A percentile compares a stretch with the other conserved stretches of the same genome.
Evolutionary conservation across 1,140 invertebrate genomes (phyloP).

Genomic region (Drosophila parvula): DNA sequence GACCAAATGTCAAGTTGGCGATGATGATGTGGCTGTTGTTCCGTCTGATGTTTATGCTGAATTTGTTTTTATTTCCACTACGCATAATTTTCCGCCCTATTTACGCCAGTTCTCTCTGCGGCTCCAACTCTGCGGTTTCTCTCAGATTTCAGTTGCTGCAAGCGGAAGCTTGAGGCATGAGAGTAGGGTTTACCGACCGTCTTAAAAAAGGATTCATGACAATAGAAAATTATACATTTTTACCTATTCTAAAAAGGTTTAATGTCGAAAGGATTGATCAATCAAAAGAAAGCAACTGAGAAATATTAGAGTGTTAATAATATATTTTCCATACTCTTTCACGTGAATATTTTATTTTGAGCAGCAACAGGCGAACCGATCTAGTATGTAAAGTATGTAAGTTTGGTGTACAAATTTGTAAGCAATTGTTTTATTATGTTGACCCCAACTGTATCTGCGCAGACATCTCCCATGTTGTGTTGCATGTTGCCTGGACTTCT

Average conservation of each 20-base stretch:
- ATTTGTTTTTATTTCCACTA: conserved; percentile 62
- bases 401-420: background rate
- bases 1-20: conserved; percentile 57
- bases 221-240: background rate
- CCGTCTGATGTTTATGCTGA: conserved; percentile 27
- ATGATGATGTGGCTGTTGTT: conserved; percentile 19
- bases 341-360: background rate
- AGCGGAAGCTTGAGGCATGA: conserved; percentile 54
- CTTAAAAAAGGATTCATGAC: conserved; percentile 2
- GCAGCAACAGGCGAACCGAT: background rate
- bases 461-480: conserved; percentile 38
- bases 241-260: background rate
- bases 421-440: background rate
- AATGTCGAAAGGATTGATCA: background rate
- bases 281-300: background rate
- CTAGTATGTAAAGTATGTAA: too few relatives aligned
- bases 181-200: background rate
- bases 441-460: conserved; percentile 25
- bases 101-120: conserved; percentile 49
- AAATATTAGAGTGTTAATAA: background rate
- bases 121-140: conserved; percentile 51
- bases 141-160: conserved; percentile 55
- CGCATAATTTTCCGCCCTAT: conserved; percentile 78
- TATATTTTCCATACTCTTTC: background rate
- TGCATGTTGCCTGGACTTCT: conserved; percentile 70